A percentile compares a stretch with the other conserved stretches of the same genome.
phyloP scores from a whole-genome alignment of 2,888 invertebrate genomes.

The Dolichomitus sp. region DNA sequence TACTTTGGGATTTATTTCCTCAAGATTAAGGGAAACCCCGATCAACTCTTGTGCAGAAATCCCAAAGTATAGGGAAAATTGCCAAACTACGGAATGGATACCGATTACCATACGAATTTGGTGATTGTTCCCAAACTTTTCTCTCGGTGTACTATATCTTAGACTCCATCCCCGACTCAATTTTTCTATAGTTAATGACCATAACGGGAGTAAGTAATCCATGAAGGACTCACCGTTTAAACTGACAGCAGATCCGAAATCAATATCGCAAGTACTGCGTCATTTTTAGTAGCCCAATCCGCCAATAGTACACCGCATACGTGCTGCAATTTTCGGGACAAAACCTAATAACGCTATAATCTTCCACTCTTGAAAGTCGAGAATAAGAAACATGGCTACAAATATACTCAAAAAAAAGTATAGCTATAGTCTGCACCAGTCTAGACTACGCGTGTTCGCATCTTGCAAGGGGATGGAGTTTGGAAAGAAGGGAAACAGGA shows the following conservation, averaged over 20 bases:
- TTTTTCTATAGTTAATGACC: too few relatives aligned
- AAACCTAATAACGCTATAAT: constrained; percentile 27
- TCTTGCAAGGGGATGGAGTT: constrained; percentile 5
- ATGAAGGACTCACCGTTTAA: neutral
- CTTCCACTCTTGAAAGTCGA: constrained; percentile 7
- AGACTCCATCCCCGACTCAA: too few relatives aligned
- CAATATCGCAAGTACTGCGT: neutral
- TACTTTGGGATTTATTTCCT: too few relatives aligned
- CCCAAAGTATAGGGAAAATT: too few relatives aligned
- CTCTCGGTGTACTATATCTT: too few relatives aligned
- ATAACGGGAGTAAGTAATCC: too few relatives aligned
- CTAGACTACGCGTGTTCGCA: constrained; percentile 33
- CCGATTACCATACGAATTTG: too few relatives aligned
- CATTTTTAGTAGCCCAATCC: neutral
- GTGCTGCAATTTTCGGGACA: constrained; percentile 6
- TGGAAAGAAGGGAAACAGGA: neutral
- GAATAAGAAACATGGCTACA: neutral
- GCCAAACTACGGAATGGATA: too few relatives aligned
- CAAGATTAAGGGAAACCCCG: too few relatives aligned
- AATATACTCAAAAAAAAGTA: constrained; percentile 18
- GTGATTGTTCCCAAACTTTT: too few relatives aligned
- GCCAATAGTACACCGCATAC: neutral
- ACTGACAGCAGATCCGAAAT: neutral
- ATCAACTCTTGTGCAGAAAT: too few relatives aligned
- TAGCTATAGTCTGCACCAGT: constrained; percentile 16